Evolutionary conservation across 37 sponge, comb jelly and placozoan genomes (phyloP), one percentile per base, ranked within the genome.

Genomic region (Haliclona indistincta): DNA sequence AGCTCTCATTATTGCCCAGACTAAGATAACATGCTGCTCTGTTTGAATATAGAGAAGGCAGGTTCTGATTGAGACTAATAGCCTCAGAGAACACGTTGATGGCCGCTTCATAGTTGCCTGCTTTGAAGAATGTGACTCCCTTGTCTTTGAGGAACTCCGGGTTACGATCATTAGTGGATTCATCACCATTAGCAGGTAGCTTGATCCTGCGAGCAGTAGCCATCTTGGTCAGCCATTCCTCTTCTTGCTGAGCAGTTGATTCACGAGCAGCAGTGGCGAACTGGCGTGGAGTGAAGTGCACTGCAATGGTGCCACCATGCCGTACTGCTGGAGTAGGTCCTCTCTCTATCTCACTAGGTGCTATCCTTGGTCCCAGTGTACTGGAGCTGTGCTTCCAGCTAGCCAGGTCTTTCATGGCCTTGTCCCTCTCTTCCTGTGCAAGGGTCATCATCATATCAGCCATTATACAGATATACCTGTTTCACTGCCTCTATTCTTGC

Each of bases 181-280:
- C 86, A 52, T 63, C 86, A 15, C 72, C 70, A 0, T 72, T 63
- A 19, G 58, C 73, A 1, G 73, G 64, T 1, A 44, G 38, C 30
- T 58, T 83, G 63, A 83, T 88, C 64, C 76, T 55, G 22, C 96
- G 62, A 32, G 94, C 96, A 56, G 91, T 90, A 19, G 96, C 96
- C 78, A 89, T 83, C 62, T 96, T 98, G 3, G 94, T 77, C 62
- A 96, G 66, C 96, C 96, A 98, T 79, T 90, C 91, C 58, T 97
- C 84, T 51, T 97, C 98, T 56, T 94, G 92, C 19, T 68, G 54
- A 51, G 64, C 78, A 33, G 72, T 82, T 3, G 96, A 92, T 68
- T 98, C 99, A 53, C 99, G 68, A 4, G 93, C 93, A 56, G 99
- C 91, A 55, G 96, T 96, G 1, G 96, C 83, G 68, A 98, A 95